Evolutionary conservation across 2,113 vertebrate genomes (phyloP).

Genomic region (Labeo rohita): DNA sequence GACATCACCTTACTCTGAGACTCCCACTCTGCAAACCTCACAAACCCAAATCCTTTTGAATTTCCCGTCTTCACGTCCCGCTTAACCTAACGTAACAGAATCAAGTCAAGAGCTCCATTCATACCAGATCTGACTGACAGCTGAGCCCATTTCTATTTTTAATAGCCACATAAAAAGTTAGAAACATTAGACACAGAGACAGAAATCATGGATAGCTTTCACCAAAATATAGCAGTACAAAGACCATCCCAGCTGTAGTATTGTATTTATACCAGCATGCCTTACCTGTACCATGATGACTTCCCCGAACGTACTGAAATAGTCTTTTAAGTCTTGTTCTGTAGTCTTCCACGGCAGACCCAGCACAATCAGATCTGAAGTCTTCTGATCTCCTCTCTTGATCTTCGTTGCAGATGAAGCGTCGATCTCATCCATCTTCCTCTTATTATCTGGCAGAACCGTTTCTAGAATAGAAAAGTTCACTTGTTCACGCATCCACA

Average conservation of each 20-base stretch:
- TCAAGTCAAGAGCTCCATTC: not conserved
- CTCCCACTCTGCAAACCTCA: constrained; percentile 96
- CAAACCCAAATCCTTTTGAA: constrained; percentile 98
- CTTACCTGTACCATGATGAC: constrained; percentile 99
- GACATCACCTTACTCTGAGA: constrained; percentile 97
- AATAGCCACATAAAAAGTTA: constrained; percentile 3
- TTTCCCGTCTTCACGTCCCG: constrained; percentile 96
- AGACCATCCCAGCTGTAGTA: not conserved
- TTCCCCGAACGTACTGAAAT: constrained; percentile 97
- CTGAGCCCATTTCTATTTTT: not conserved
- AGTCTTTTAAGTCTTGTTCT: constrained; percentile 96
- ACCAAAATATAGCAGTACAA: constrained; percentile 2
- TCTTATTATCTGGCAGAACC: constrained; percentile 88
- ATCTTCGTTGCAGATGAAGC: constrained; percentile 96
- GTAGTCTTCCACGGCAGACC: constrained; percentile 98
- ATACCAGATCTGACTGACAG: not conserved
- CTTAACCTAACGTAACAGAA: constrained; percentile 82
- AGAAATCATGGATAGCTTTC: not conserved
- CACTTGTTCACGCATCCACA: not conserved
- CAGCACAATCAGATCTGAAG: constrained; percentile 94
- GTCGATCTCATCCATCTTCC: constrained; percentile 98
- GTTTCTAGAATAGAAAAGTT: constrained; percentile 31
- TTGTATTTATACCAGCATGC: not conserved
- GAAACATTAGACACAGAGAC: not conserved
- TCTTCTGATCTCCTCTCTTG: constrained; percentile 97